Evolutionary conservation across 1,140 invertebrate genomes (phyloP), one percentile per base, ranked within the genome.

Genomic region (Aethina tumida): DNA sequence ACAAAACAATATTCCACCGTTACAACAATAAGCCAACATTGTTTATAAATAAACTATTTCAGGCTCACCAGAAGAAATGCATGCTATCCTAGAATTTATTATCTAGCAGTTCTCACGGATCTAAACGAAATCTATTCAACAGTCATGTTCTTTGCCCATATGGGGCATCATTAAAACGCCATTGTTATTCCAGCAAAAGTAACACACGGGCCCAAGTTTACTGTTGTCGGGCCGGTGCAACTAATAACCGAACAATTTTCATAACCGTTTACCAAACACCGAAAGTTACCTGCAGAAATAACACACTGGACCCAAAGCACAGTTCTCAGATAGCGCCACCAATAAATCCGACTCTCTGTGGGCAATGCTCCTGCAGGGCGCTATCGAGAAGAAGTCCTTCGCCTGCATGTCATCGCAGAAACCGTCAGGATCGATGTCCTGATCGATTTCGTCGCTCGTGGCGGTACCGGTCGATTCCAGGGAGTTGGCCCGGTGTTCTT

Each of bases 211-310:
- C n/a, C n/a, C n/a, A n/a, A n/a, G n/a, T n/a, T n/a, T n/a, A n/a
- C n/a, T n/a, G n/a, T n/a, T n/a, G n/a, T n/a, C n/a, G n/a, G n/a
- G n/a, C n/a, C n/a, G n/a, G n/a, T n/a, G n/a, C n/a, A n/a, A n/a
- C n/a, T n/a, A n/a, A n/a, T n/a, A n/a, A 5, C 2, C n/a, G 24
- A 26, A 13, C n/a, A 26, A 10, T 5, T 26, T 2, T 26, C 2
- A 26, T 2, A 10, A 3, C 24, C n/a, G 5, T 10, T 3, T n/a
- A 10, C n/a, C n/a, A 26, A 2, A 35, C 24, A 21, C 15, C 18
- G 15, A 21, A 34, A 9, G 12, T 39, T 59, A 60, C 59, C 58
- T 62, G 59, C 58, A 62, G 42, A 62, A 62, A 47, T 60, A 58
- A 46, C 60, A 62, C 20, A 62, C 56, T 6, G 56, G 52, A 39